Evolutionary conservation across 2,113 vertebrate species (phyloP), one percentile per base, ranked within the genome.

Genomic region (Pipa parva): DNA sequence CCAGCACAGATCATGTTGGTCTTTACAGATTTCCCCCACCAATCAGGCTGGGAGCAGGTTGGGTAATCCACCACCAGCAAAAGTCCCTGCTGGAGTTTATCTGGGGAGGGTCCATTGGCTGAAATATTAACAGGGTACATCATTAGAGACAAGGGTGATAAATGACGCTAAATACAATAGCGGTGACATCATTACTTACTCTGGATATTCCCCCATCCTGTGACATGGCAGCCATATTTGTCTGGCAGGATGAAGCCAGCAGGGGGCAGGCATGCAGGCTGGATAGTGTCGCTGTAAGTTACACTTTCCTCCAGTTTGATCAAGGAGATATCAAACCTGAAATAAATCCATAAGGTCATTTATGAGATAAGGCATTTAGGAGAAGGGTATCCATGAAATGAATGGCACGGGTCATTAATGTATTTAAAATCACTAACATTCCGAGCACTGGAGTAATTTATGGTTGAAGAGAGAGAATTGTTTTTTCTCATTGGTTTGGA

Each of bases 121-220:
- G 62, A 1, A 56, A 60, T 2, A 55, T 65, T 61, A 63, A 4
- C 36, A 59, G 50, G 59, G 9, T 13, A 1, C 9, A 42, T 50
- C 8, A 15, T 12, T 12, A 4, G 4, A 13, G 39, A n/a, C 4
- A n/a, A 12, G 13, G 33, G 7, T 45, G 39, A 13, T 45, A 15
- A 5, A 13, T 45, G 13, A 15, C 39, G n/a, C 39, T 15, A 12
- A 45, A n/a, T 4, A 13, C 4, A 15, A 45, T 13, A n/a, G n/a
- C n/a, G n/a, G n/a, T n/a, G n/a, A n/a, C n/a, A n/a, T n/a, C 0
- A 7, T 3, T 26, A 82, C 83, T 82, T 75, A 88, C 88, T 87
- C 49, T 74, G 60, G 36, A 87, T 74, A 0, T 75, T 74, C 3
- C 84, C 86, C 85, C 85, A 87, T 27, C 84, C 84, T 0, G 82